Base-by-base conservation (phyloP, 2,888 invertebrate genomes). In the Dryocosmus kuriphilus region DNA sequence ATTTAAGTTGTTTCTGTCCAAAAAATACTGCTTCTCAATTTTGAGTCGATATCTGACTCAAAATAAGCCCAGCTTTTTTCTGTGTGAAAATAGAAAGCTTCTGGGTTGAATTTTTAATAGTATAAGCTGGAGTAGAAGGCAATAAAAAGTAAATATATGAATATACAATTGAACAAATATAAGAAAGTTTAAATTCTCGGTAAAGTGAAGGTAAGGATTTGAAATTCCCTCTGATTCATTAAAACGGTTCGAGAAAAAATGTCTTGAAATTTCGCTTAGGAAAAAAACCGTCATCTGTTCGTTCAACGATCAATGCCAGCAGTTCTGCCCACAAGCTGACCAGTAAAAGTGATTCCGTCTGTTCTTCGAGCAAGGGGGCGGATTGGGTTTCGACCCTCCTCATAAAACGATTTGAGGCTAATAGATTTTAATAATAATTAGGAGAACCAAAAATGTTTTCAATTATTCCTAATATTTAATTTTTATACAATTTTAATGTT, bases 251-350 rank as follows among this genome's bases (percentile, higher is more conserved):
- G 51, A 51, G n/a, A n/a, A 8, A n/a, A 51, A 51, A n/a, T n/a
- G 51, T 51, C 51, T 51, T 51, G 51, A 51, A 51, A 51, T 51
- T 51, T 51, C 51, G n/a, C 8, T 51, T 67, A 67, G 71, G 46
- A 51, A 30, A 51, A 51, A 67, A 71, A 38, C 14, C 27, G 46
- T 67, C 46, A 41, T 67, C 27, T 67, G 41, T 46, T 67, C 27
- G 27, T 30, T 51, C 32, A 27, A 51, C 30, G 46, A 51, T 71
- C 51, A 46, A 51, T 71, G 71, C 19, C 30, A 35, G 22, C 32
- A 61, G 27, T 74, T 60, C 32, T 61, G 74, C 55, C 74, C 60
- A 61, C 41, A 74, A 61, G 74, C 38, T 60, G 35, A 60, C 60
- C 57, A 74, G 60, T 74, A 74, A 74, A 74, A 74, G 27, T 7